phyloP scores from a whole-genome alignment of 2,797 vertebrate genomes.

The Coluber constrictor region DNA sequence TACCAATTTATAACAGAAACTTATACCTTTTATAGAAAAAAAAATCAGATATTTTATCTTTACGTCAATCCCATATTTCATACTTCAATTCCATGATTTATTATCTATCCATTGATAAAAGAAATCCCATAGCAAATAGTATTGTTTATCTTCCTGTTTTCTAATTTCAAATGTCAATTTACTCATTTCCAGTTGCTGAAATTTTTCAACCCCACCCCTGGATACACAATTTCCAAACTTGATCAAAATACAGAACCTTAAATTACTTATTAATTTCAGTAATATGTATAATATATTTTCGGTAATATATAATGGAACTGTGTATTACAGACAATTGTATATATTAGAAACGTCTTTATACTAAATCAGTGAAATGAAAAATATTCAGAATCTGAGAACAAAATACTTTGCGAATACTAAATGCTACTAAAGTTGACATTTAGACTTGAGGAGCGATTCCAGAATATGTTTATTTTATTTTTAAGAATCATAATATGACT shows the following conservation, averaged over 20 bases:
- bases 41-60: no score
- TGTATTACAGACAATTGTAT: neutral
- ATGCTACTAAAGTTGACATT: slow-evolving; percentile 5
- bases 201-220: no score
- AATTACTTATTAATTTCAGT: neutral
- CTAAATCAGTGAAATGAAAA: slow-evolving; percentile 27
- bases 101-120: no score
- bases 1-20: no score
- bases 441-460: slow-evolving; percentile 36
- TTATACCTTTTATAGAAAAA: no score
- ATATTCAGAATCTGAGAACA: slow-evolving; percentile 26
- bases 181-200: no score
- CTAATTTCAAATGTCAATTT: no score
- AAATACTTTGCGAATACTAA: neutral
- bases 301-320: neutral
- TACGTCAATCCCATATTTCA: no score
- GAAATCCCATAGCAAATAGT: no score
- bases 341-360: slow-evolving; percentile 31
- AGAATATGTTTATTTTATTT: slow-evolving; percentile 37
- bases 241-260: neutral
- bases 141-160: no score
- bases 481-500: slow-evolving; percentile 47
- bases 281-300: neutral
- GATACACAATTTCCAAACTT: no score
- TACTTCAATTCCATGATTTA: no score